phyloP scores from a whole-genome alignment of 2,797 vertebrate genomes.

The Oceanodroma leucorhoa region DNA sequence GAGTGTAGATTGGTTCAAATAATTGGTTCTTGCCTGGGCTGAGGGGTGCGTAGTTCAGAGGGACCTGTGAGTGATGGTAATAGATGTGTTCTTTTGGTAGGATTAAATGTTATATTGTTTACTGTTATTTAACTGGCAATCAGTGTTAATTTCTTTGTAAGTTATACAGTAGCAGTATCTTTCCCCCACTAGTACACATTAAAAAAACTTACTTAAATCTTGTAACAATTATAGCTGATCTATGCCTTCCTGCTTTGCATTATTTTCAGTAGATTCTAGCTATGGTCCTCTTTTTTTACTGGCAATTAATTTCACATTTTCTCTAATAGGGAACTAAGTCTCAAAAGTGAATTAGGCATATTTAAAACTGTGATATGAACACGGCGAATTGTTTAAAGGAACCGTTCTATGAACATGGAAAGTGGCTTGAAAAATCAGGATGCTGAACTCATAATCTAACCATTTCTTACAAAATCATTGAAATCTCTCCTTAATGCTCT shows the following conservation, averaged over 20 bases:
- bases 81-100: neutral
- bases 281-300: neutral
- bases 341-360: neutral
- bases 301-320: neutral
- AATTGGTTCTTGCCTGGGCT: neutral
- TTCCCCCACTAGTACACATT: neutral
- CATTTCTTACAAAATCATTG: neutral
- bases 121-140: neutral
- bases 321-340: neutral
- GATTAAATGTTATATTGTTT: neutral
- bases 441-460: neutral
- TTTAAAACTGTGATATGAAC: neutral
- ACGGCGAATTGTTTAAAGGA: neutral
- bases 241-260: neutral
- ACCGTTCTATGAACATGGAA: accelerated
- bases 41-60: neutral
- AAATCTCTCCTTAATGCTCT: neutral
- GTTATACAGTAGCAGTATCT: neutral
- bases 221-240: neutral
- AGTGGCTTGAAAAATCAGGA: neutral
- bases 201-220: neutral
- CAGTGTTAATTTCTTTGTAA: neutral
- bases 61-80: neutral
- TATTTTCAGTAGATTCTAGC: neutral
- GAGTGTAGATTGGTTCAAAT: neutral